A percentile compares a stretch with the other conserved stretches of the same genome.
Evolutionary conservation across 2,888 invertebrate species (phyloP).

Genomic region (Eupithecia exiguata): DNA sequence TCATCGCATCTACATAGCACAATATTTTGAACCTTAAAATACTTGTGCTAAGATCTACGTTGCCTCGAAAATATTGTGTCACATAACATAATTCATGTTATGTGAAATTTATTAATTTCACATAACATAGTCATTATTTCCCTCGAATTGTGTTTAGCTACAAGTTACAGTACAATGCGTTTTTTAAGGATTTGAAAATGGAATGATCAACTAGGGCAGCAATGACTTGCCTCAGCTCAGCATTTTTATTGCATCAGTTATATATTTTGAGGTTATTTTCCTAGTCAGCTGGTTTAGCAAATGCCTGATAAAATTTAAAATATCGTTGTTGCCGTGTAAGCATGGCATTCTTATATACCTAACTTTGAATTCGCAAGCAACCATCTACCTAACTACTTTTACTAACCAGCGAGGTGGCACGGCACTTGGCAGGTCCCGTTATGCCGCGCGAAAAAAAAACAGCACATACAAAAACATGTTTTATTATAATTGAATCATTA

Average conservation of each 20-base stretch:
- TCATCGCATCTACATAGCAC: constrained; percentile 25
- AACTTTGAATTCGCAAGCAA: constrained; percentile 23
- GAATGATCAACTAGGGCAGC: background rate
- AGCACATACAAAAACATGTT: constrained; percentile 79
- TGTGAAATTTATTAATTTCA: no score
- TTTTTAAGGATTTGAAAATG: background rate
- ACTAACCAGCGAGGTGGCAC: constrained; percentile 19
- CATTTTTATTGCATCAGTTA: background rate
- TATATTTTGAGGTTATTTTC: background rate
- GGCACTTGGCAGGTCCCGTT: constrained; percentile 31
- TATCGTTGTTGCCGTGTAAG: constrained; percentile 28
- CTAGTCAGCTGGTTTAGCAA: background rate
- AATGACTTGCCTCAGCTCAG: background rate
- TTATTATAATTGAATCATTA: constrained; percentile 76
- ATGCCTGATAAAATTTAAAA: constrained; percentile 4
- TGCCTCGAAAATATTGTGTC: background rate
- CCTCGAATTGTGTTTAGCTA: constrained; percentile 1
- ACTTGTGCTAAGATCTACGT: background rate
- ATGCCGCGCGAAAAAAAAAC: constrained; percentile 56
- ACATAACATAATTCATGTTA: no score
- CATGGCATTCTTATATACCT: constrained; percentile 8
- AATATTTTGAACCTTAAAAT: constrained; percentile 23
- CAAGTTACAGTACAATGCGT: constrained; percentile 18
- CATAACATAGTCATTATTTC: background rate
- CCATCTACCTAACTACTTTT: constrained; percentile 26